phyloP scores from a whole-genome alignment of 2,797 vertebrate genomes.

The Xyrichtys novacula region DNA sequence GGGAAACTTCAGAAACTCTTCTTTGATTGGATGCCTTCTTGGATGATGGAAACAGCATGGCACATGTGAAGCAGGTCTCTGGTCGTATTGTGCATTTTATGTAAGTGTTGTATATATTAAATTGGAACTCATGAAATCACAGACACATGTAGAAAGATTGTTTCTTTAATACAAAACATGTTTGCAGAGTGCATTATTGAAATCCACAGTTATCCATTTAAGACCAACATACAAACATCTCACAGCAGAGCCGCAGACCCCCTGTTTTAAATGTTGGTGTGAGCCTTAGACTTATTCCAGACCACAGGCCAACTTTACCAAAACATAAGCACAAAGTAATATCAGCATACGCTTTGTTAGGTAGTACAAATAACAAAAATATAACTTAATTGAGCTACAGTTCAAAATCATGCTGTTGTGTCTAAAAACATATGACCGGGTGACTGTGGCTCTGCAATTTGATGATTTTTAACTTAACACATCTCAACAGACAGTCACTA shows the following conservation, averaged over 20 bases:
- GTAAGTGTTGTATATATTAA: conserved; percentile 25
- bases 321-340: neutral
- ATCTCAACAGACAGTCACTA: conserved; percentile 11
- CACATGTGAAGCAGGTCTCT: neutral
- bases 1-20: too few relatives aligned
- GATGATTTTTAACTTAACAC: neutral
- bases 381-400: neutral
- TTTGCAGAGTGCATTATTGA: conserved; percentile 38
- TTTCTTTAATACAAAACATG: conserved; percentile 46
- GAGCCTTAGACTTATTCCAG: neutral
- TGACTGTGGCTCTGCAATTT: neutral
- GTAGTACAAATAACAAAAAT: neutral
- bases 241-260: neutral
- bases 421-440: too few relatives aligned
- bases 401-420: neutral
- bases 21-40: neutral
- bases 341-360: neutral
- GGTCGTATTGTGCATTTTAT: neutral
- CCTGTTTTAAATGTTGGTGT: neutral
- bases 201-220: neutral
- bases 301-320: neutral
- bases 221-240: conserved; percentile 4
- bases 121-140: conserved; percentile 13
- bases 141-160: neutral
- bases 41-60: too few relatives aligned